Conservation (phyloP, 2,113 vertebrate genomes). For the Pterocles orientalis region DNA sequence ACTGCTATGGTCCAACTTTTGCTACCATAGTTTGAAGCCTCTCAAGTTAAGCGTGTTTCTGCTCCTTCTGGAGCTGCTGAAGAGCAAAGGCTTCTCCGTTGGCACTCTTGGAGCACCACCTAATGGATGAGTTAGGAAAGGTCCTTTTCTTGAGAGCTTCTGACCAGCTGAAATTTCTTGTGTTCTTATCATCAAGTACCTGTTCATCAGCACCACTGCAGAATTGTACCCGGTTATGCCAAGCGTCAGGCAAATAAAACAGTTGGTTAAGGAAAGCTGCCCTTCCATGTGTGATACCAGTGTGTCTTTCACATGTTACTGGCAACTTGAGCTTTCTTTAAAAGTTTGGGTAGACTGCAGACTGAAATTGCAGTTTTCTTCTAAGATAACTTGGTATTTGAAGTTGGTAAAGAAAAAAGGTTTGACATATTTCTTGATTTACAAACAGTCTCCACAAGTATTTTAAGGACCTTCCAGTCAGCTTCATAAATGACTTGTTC, state of each 20-base stretch:
- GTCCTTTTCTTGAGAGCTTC: neutral
- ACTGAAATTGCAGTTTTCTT: neutral
- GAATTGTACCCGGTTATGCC: neutral
- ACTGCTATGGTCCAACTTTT: conserved; percentile 15
- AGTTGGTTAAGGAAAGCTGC: neutral
- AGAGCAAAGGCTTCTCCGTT: neutral
- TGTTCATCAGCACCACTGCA: neutral
- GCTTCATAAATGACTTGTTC: neutral
- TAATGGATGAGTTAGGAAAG: conserved; percentile 69
- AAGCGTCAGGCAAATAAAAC: neutral
- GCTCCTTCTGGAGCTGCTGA: conserved; percentile 16
- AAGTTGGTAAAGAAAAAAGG: neutral
- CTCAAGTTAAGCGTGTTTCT: neutral
- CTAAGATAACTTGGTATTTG: neutral
- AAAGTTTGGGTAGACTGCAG: neutral
- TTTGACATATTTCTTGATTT: neutral
- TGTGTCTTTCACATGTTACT: neutral
- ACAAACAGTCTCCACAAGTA: neutral
- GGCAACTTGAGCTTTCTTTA: neutral
- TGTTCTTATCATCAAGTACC: neutral
- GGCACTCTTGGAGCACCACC: conserved; percentile 72
- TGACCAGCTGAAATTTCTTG: neutral
- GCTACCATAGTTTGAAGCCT: conserved; percentile 10
- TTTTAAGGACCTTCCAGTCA: neutral
- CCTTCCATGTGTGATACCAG: neutral